Evolutionary conservation across 2,113 vertebrate species (phyloP), one percentile per base, ranked within the genome.

Genomic region (Nothocercus nigrocapillus): DNA sequence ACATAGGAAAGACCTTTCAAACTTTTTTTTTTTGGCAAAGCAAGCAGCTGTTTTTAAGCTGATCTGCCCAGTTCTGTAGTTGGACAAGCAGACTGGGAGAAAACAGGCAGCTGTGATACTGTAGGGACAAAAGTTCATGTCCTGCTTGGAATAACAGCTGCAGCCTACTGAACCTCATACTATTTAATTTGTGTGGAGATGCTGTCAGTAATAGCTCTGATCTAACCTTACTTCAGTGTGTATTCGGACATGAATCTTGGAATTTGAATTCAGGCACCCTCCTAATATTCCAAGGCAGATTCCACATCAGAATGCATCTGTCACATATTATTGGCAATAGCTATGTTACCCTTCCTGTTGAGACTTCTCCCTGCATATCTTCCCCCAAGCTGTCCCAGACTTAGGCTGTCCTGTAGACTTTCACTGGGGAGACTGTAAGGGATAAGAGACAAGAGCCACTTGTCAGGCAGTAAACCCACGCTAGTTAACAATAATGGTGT

Each of bases 31-130:
- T 44, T 58, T 82, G 80, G 90, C 61, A 88, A 85, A 94, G 64
- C 69, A 24, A 90, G 68, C 69, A 90, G 2, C 28, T 82, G 28
- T 73, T 89, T 68, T 67, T 75, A 42, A 93, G 82, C 92, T 94
- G 70, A 38, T 93, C 82, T 88, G 73, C 38, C 89, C 40, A 68
- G 85, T 89, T 94, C 69, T 84, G 66, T 68, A 85, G 66, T 22
- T 89, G 91, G 70, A 70, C 64, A 30, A 94, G 81, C 66, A 89
- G 30, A 32, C 89, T 62, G 9, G 56, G 84, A 62, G 67, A 64
- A 47, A 82, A 2, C 61, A 51, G 64, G 64, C 89, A 80, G 76
- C 68, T 84, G 56, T 49, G 85, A 34, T 90, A 83, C 67, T 64
- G 11, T 49, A 20, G 0, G 11, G n/a, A 70, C n/a, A 80, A 16